A percentile compares a stretch with the other conserved stretches of the same genome.
These are phyloP conservation scores for Sipha maydis DNA, from an alignment of 2,888 invertebrate genomes.

Conservation along the genomic window DNA sequence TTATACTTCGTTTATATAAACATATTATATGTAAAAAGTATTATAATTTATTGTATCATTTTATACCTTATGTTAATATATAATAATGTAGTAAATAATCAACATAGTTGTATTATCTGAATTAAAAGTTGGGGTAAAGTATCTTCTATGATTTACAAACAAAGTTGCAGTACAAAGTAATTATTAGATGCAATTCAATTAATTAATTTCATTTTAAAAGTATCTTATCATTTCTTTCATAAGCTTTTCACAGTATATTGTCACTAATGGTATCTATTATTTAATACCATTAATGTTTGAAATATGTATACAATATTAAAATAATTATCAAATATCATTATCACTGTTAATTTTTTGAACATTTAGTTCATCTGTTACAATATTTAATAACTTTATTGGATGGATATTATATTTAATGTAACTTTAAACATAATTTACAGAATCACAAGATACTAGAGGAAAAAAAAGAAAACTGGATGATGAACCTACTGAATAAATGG, in stretches of 20 bases:
- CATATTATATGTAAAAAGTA: too few relatives aligned
- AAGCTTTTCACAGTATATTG: constrained; percentile 21
- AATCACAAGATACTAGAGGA: constrained; percentile 48
- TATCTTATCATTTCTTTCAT: constrained; percentile 4
- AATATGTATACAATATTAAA: not conserved
- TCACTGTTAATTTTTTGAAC: constrained; percentile 1
- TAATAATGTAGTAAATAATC: too few relatives aligned
- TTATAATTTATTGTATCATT: too few relatives aligned
- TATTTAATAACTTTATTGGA: not conserved
- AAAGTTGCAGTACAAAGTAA: not conserved
- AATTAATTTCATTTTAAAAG: constrained; percentile 10
- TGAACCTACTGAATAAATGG: not conserved
- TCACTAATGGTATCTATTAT: not conserved
- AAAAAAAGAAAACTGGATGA: constrained; percentile 56
- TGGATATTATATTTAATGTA: not conserved
- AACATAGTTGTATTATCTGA: too few relatives aligned
- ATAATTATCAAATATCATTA: not conserved
- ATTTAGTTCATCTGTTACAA: not conserved
- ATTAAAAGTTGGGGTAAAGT: not conserved
- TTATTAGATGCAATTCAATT: not conserved
- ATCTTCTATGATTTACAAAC: not conserved
- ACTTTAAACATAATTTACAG: constrained; percentile 27
- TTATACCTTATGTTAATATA: too few relatives aligned
- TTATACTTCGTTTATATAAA: too few relatives aligned
- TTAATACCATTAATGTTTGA: not conserved